Conservation (phyloP, 2,888 invertebrate species). For the Pantelozetes paolii region DNA sequence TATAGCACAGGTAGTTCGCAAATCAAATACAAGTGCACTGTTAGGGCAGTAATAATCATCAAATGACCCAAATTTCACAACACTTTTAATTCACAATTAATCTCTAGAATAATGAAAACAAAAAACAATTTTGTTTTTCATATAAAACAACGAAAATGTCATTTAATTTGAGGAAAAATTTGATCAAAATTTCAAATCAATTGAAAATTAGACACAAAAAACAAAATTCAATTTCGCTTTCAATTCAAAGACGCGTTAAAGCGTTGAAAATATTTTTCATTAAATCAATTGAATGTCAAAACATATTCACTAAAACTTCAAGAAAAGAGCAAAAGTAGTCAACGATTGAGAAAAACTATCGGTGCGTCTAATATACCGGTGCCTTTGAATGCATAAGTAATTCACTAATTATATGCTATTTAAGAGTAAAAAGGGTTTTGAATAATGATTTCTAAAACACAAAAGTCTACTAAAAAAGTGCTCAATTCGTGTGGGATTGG, state of each 20-base stretch:
- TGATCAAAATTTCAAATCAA: background rate
- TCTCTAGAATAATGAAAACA: background rate
- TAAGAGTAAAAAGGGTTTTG: no score
- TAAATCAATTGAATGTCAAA: background rate
- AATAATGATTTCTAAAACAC: no score
- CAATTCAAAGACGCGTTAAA: background rate
- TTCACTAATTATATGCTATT: no score
- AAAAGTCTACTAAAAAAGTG: background rate
- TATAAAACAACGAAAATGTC: no score
- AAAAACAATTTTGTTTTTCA: background rate
- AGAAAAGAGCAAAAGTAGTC: background rate
- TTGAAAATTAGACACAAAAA: background rate
- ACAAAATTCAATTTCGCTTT: background rate
- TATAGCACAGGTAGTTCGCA: no score
- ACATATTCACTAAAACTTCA: background rate
- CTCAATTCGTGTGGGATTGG: background rate
- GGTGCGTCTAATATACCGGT: background rate
- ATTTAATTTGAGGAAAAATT: background rate
- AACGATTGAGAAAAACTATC: background rate
- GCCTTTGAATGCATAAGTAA: no score
- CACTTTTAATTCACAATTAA: no score
- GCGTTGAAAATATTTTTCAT: background rate
- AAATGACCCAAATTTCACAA: background rate
- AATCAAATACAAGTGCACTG: background rate
- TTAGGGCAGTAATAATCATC: background rate